Evolutionary conservation across 2,797 vertebrate genomes (phyloP).

Genomic region (Bryconaethiops microstoma): DNA sequence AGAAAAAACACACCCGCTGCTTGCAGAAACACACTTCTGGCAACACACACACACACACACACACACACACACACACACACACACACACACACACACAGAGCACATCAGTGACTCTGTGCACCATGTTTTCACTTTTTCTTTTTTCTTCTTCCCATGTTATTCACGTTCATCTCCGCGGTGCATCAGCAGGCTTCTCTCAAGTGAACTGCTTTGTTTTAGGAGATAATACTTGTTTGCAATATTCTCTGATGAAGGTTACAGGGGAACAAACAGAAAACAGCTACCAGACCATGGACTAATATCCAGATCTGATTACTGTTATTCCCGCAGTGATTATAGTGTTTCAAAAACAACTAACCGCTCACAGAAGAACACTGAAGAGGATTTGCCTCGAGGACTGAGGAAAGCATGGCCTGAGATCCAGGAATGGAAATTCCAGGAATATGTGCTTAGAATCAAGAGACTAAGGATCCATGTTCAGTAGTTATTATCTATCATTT

Average conservation of each 20-base stretch:
- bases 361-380: neutral
- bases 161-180: neutral
- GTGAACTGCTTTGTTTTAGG: neutral
- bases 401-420: neutral
- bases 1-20: neutral
- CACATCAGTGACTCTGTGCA: too few relatives aligned
- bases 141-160: neutral
- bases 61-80: neutral
- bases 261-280: slow-evolving; percentile 2
- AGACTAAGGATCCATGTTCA: too few relatives aligned
- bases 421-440: too few relatives aligned
- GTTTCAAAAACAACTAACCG: neutral
- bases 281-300: slow-evolving; percentile 6
- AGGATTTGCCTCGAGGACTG: neutral
- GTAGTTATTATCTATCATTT: too few relatives aligned
- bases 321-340: slow-evolving; percentile 2
- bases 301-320: slow-evolving; percentile 14
- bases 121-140: too few relatives aligned
- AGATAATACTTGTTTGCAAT: slow-evolving; percentile 8
- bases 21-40: slow-evolving; percentile 4
- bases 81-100: slow-evolving; percentile 1
- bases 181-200: neutral
- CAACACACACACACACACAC: neutral
- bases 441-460: too few relatives aligned
- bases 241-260: slow-evolving; percentile 1